Evolutionary conservation across 1,140 invertebrate genomes (phyloP), one percentile per base, ranked within the genome.

Genomic region (Sarcophaga peregrina): DNA sequence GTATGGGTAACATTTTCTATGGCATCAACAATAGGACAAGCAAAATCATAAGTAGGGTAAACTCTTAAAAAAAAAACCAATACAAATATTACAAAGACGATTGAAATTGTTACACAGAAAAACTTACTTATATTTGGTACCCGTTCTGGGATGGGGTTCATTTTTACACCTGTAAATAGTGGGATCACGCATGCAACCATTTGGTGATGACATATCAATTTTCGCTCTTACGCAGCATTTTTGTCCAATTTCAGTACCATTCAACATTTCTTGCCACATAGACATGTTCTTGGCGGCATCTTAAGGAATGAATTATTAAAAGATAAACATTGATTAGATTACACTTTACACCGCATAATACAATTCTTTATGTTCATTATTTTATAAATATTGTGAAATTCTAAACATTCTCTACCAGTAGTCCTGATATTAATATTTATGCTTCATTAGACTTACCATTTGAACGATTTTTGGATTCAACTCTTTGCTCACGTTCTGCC

Each of bases 1-100:
- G 98, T 97, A 90, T 99, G 99, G 0, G 98, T 99, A 8, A 99
- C 98, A 82, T 95, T 96, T 92, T 99, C 99, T 75, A 99, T 93
- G 76, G 97, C 95, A 91, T 99, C 99, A 5, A 99, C 98, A 88
- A 99, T 99, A 5, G 99, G 99, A 91, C 99, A 99, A 1, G 98
- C 98, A 93, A 99, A 99, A 92, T 99, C 99, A 88, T 99, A 99
- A 0, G 98, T 99, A 46, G 99, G 99, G 92, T 99, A 99, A 5
- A 98, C 98, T 87, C 97, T 98, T 88, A 91, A 93, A 87, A 84
- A 85, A 83, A 15, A 85, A 82, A 75, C 37, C 3, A 8, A 7
- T 0, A 48, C 46, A 47, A 76, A 76, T n/a, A 62, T 15, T 9
- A 76, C 5, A 58, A 58, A 82, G 82, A 83, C 6, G 11, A 45